Conservation (phyloP, 2,113 vertebrate species). For the Brachyistius frenatus region DNA sequence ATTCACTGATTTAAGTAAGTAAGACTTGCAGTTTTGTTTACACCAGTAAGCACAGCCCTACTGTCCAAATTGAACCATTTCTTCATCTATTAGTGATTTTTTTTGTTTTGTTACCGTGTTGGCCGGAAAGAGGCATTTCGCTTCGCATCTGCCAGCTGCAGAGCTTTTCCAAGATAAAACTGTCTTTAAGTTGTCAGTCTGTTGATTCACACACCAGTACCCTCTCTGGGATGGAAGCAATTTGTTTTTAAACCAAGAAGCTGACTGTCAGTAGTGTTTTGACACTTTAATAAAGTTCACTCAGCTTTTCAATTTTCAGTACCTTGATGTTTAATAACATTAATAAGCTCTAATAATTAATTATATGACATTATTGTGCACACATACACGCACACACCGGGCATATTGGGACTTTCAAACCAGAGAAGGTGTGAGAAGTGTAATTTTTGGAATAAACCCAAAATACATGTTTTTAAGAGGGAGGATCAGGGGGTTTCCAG, state of each 20-base stretch:
- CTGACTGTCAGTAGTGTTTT: slow-evolving; percentile 3
- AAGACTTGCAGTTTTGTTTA: background rate
- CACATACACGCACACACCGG: too few relatives aligned
- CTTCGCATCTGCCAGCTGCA: slow-evolving; percentile 38
- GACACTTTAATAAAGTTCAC: background rate
- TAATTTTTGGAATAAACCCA: slow-evolving; percentile 19
- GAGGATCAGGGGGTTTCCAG: slow-evolving; percentile 24
- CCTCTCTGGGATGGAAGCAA: slow-evolving; percentile 42
- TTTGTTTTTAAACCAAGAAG: slow-evolving; percentile 40
- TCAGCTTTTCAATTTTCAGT: background rate
- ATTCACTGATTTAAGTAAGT: background rate
- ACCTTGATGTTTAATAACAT: background rate
- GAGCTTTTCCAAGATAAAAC: slow-evolving; percentile 28
- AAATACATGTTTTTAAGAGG: slow-evolving; percentile 39
- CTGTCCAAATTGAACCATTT: slow-evolving; percentile 14
- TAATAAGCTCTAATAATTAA: background rate
- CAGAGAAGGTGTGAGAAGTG: background rate
- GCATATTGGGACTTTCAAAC: slow-evolving; percentile 1
- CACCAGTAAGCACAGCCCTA: background rate
- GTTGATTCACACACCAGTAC: slow-evolving; percentile 36
- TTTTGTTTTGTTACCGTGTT: slow-evolving; percentile 30
- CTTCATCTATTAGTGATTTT: slow-evolving; percentile 25
- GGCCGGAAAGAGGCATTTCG: slow-evolving; percentile 16
- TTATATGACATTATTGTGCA: too few relatives aligned
- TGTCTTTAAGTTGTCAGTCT: slow-evolving; percentile 48